phyloP scores from a whole-genome alignment of 2,113 vertebrate species.

The Cyphomyrus discorhynchus region DNA sequence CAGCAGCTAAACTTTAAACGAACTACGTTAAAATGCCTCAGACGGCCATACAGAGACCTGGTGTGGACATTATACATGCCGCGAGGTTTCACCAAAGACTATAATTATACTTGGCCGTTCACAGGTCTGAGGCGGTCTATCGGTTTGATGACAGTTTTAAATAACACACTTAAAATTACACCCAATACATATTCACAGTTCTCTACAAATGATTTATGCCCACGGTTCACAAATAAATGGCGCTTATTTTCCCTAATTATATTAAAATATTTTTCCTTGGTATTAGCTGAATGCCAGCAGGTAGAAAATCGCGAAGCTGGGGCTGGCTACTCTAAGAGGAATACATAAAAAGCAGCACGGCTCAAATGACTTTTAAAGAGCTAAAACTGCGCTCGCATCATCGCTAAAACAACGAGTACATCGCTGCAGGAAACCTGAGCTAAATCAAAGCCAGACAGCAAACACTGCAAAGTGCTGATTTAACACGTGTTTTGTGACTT shows the following conservation, averaged over 20 bases:
- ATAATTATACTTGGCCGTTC: neutral
- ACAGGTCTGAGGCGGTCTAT: neutral
- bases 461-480: neutral
- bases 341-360: neutral
- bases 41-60: neutral
- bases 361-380: neutral
- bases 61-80: neutral
- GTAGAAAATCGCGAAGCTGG: neutral
- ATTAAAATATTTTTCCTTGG: neutral
- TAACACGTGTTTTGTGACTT: constrained; percentile 4
- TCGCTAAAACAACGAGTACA: neutral
- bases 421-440: neutral
- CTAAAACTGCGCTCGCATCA: neutral
- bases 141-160: constrained; percentile 1
- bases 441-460: neutral
- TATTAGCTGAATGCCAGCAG: neutral
- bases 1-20: neutral
- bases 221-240: neutral
- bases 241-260: neutral
- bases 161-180: constrained; percentile 6
- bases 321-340: neutral
- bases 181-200: constrained; percentile 4
- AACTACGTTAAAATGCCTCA: neutral
- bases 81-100: neutral
- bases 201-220: neutral